Evolutionary conservation across 1,140 invertebrate species (phyloP), one percentile per base, ranked within the genome.

Genomic region (Caerostris darwini): DNA sequence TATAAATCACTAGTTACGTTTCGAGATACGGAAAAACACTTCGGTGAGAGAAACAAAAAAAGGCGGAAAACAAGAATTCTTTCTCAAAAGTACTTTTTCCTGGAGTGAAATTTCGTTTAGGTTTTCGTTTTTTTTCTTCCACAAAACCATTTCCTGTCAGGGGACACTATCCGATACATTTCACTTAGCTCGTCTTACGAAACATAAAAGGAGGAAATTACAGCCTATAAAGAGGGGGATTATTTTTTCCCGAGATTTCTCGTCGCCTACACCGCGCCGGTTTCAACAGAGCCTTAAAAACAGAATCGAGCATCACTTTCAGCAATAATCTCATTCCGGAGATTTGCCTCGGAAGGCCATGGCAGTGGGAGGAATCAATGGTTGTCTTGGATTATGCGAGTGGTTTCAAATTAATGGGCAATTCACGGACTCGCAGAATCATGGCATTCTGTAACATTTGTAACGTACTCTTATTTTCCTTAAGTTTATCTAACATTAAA

Each of bases 161-260:
- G 64, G 59, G 19, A 54, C 19, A 12, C 59, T 54, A 89, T 54
- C 61, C 50, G 61, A 89, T 89, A 59, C 69, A 89, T 89, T 89
- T 89, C 87, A 89, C 87, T 89, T 89, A 89, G 64, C 34, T 69
- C 53, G 3, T 69, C n/a, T 89, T 56, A 69, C 34, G 50, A 69
- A 67, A 69, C 87, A 89, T 89, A 89, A 89, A 89, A 89, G 57
- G 50, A 69, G 61, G 87, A 89, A 89, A 89, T 89, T 89, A 71
- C 87, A 89, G 87, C 61, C 61, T 67, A 89, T 89, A 67, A 89
- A 89, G 61, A 58, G 56, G n/a, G 59, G 64, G 64, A 89, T 89
- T 87, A 83, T 87, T 87, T 87, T 56, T n/a, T 89, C 34, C 54
- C 59, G 56, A 59, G 56, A 87, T 87, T 87, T 87, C 85, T 61